Evolutionary conservation across 1,140 invertebrate genomes (phyloP).

Genomic region (Halesus radiatus): DNA sequence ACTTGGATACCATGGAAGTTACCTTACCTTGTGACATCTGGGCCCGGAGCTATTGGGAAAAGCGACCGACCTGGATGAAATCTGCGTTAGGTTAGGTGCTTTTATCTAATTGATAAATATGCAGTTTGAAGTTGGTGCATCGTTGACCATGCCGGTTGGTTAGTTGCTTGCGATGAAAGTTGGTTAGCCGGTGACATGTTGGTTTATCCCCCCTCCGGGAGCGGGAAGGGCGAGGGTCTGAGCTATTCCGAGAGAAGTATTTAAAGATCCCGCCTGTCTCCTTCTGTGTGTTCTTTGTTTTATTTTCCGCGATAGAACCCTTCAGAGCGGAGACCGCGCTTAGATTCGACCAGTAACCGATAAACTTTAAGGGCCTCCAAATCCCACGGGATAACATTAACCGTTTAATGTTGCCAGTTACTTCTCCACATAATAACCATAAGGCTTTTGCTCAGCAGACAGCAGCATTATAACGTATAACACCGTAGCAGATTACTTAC

Average conservation of each 20-base stretch:
- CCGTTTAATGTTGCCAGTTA: too few species aligned
- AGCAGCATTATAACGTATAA: too few species aligned
- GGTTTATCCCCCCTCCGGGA: conserved; percentile 19
- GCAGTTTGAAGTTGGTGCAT: too few species aligned
- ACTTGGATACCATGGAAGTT: too few species aligned
- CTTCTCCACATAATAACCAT: too few species aligned
- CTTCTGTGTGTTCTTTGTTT: conserved; percentile 48
- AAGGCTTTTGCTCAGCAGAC: too few species aligned
- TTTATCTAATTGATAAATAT: too few species aligned
- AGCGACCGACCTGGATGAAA: too few species aligned
- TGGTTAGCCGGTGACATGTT: conserved; percentile 4
- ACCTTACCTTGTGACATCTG: too few species aligned
- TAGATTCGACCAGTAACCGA: conserved; percentile 5
- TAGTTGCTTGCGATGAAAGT: neutral
- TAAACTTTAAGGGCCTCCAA: neutral
- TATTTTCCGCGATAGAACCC: conserved; percentile 37
- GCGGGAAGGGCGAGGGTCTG: conserved; percentile 15
- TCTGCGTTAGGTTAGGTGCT: too few species aligned
- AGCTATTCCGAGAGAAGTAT: conserved; percentile 48
- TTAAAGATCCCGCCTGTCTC: conserved; percentile 42
- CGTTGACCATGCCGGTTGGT: neutral
- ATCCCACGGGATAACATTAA: neutral
- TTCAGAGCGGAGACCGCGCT: conserved; percentile 1
- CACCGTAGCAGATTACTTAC: too few species aligned
- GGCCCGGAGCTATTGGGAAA: too few species aligned